Base-by-base conservation (phyloP, 2,113 vertebrate genomes). In the Phrynosoma blainvillii region DNA sequence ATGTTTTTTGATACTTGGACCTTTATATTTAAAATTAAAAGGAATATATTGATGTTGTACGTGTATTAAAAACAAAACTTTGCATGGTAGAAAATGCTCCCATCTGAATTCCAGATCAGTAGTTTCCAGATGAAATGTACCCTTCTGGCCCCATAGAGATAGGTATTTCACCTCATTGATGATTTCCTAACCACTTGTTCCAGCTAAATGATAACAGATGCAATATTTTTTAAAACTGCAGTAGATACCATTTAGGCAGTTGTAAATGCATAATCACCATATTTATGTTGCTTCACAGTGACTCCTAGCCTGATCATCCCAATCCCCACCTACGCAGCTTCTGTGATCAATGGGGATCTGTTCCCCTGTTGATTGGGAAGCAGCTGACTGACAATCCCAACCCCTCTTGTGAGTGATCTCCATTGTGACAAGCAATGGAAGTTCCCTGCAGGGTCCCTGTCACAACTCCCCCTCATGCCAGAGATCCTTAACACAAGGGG, bases 41-140 rank as follows among this genome's bases (percentile, higher is more conserved):
- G 78, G 73, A 12, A 0, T 0, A 1, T 79, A 2, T 79, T 81
- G 80, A 56, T 10, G 59, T 23, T 56, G 42, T 59, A 42, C 84
- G 23, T 40, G 25, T 91, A 76, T 82, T 88, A 88, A 76, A 18
- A 59, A 52, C 79, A 0, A 40, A n/a, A 59, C 0, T 71, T 8
- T 79, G 80, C 0, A 0, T 66, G 83, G 1, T 59, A 76, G 32
- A 66, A 27, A 54, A 74, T 25, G 79, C 88, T 14, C 3, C 85
- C 30, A 27, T 42, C 56, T 85, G n/a, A 59, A 59, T 59, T 59
- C 36, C 36, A 36, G 36, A 47, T 47, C 47, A 47, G 4, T 47
- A 47, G 47, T 47, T 47, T 7, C 59, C 59, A 62, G 59, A 62
- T 62, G 13, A 62, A 62, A 18, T 62, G 4, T 16, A 62, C 59